Evolutionary conservation across 2,888 invertebrate species (phyloP).

Genomic region (Cephalotes varians): DNA sequence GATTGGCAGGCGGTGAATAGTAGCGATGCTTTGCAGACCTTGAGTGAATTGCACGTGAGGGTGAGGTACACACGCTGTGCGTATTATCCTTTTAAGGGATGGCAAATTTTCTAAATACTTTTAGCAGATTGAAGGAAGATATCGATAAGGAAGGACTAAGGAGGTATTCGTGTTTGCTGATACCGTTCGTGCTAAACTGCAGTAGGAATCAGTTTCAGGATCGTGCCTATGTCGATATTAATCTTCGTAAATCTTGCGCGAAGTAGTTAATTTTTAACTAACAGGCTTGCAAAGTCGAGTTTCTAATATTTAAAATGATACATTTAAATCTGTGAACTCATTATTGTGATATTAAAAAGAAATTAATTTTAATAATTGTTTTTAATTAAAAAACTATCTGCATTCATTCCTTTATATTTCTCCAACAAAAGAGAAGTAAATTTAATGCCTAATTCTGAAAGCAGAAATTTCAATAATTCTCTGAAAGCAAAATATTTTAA

Average conservation of each 20-base stretch:
- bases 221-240: slow-evolving; percentile 29
- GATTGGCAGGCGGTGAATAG: slow-evolving; percentile 75
- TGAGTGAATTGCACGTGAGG: slow-evolving; percentile 71
- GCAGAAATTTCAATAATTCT: neutral
- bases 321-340: neutral
- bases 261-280: slow-evolving; percentile 26
- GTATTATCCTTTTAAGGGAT: slow-evolving; percentile 68
- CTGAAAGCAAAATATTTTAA: neutral
- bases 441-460: neutral
- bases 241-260: slow-evolving; percentile 29
- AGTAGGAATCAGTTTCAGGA: slow-evolving; percentile 38
- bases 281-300: slow-evolving; percentile 4
- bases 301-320: neutral
- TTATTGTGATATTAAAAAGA: neutral
- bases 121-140: slow-evolving; percentile 28
- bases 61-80: slow-evolving; percentile 75
- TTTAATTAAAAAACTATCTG: neutral
- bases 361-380: neutral
- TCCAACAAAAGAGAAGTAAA: neutral
- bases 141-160: slow-evolving; percentile 46
- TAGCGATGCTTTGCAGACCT: slow-evolving; percentile 75
- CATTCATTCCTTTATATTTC: neutral
- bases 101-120: slow-evolving; percentile 61
- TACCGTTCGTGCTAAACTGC: slow-evolving; percentile 45
- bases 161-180: slow-evolving; percentile 37